These are phyloP conservation scores for Aelia acuminata DNA, from an alignment of 2,888 invertebrate species.

Conservation along the genomic window DNA sequence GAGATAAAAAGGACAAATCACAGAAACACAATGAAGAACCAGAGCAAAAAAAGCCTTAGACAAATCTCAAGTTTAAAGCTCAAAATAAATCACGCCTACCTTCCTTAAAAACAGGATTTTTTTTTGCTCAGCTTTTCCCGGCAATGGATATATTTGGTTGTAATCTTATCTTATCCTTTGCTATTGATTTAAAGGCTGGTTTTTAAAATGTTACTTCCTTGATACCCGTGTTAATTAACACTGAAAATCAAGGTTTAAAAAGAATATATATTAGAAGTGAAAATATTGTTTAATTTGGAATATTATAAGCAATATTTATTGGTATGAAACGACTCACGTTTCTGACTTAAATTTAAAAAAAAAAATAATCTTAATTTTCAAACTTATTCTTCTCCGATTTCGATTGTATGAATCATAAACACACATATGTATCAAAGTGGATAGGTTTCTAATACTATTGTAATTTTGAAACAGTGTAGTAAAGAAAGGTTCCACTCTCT, in stretches of 20 bases:
- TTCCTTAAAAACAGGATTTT: constrained; percentile 17
- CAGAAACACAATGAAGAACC: constrained; percentile 13
- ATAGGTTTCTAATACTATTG: too few relatives aligned
- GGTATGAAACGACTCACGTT: too few relatives aligned
- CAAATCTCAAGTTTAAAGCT: constrained; percentile 32
- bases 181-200: constrained; percentile 1
- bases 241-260: not conserved
- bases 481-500: too few relatives aligned
- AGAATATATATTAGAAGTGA: not conserved
- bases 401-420: too few relatives aligned
- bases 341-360: too few relatives aligned
- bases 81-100: constrained; percentile 32
- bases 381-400: too few relatives aligned
- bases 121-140: not conserved
- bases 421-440: too few relatives aligned
- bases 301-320: not conserved
- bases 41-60: not conserved
- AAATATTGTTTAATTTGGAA: not conserved
- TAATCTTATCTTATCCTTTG: not conserved
- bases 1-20: not conserved
- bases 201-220: not conserved
- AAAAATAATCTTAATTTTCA: too few relatives aligned
- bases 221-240: not conserved
- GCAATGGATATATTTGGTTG: not conserved
- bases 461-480: too few relatives aligned